Conservation (phyloP, 2,113 vertebrate genomes). For the Furnarius figulus region DNA sequence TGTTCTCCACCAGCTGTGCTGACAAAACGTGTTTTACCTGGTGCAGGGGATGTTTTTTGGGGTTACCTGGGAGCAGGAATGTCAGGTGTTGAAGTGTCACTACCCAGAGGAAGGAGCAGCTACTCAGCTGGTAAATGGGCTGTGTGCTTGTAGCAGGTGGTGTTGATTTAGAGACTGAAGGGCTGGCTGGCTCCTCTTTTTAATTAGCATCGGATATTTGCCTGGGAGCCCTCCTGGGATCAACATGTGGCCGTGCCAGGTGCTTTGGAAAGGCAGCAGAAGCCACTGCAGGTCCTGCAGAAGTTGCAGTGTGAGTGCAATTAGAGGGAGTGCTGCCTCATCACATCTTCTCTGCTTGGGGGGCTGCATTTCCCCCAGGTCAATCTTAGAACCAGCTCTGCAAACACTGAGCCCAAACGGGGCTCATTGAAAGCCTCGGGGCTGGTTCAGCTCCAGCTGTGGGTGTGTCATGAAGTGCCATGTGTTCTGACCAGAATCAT, state of each 20-base stretch:
- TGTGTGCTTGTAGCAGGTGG: neutral
- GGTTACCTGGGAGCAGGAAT: neutral
- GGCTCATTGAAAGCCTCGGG: neutral
- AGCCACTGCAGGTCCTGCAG: neutral
- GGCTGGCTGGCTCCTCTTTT: neutral
- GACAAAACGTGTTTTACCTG: neutral
- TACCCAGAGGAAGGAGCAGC: neutral
- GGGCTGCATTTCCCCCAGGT: neutral
- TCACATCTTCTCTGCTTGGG: neutral
- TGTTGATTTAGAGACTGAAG: neutral
- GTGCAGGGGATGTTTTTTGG: accelerated
- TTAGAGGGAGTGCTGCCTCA: neutral
- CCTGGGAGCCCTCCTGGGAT: neutral
- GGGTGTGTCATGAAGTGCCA: neutral
- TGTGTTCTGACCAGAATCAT: neutral
- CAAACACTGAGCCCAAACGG: neutral
- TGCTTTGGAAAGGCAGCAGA: neutral
- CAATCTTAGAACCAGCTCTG: neutral
- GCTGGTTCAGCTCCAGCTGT: neutral
- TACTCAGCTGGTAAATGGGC: neutral
- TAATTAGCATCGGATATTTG: neutral
- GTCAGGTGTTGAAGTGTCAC: neutral
- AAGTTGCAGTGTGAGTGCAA: neutral
- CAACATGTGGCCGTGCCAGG: neutral
- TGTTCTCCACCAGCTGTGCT: neutral